These are phyloP conservation scores for Flexamia atlantica DNA, from an alignment of 2,888 invertebrate species.

Conservation along the genomic window DNA sequence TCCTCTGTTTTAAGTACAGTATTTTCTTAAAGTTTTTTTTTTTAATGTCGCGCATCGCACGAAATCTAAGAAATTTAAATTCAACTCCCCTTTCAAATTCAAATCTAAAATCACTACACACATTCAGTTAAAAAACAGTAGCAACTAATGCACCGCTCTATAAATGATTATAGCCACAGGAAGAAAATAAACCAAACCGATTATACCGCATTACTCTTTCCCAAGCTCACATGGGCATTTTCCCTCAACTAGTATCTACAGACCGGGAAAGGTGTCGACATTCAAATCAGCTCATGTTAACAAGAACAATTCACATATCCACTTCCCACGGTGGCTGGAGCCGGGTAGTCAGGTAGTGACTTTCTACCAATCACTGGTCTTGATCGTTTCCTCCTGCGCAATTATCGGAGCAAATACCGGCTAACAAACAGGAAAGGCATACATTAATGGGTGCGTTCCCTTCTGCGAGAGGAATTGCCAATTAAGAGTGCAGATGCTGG, in stretches of 20 bases:
- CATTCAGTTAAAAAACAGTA: too few species aligned
- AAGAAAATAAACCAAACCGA: neutral
- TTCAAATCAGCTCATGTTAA: slow-evolving; percentile 35
- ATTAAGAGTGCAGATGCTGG: slow-evolving; percentile 28
- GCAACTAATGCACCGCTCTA: too few species aligned
- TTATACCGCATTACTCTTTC: neutral
- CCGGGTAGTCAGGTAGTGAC: neutral
- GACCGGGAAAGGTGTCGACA: slow-evolving; percentile 34
- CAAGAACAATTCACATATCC: slow-evolving; percentile 51
- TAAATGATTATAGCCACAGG: too few species aligned
- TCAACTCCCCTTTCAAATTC: too few species aligned
- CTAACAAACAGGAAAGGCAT: slow-evolving; percentile 43
- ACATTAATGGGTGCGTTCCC: slow-evolving; percentile 51
- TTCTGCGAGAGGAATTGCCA: slow-evolving; percentile 33
- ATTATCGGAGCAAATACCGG: slow-evolving; percentile 50
- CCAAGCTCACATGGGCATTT: slow-evolving; percentile 4
- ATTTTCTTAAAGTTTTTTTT: too few species aligned
- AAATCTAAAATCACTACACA: too few species aligned
- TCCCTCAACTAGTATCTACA: neutral
- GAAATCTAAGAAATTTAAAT: too few species aligned
- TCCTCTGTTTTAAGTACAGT: too few species aligned
- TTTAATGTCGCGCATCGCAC: too few species aligned
- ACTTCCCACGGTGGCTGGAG: slow-evolving; percentile 45
- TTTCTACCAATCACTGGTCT: slow-evolving; percentile 44
- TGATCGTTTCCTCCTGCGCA: slow-evolving; percentile 55